A percentile compares a stretch with the other conserved stretches of the same genome.
These are phyloP conservation scores for Tetraneura akinire DNA, from an alignment of 1,140 invertebrate species.

Conservation along the genomic window DNA sequence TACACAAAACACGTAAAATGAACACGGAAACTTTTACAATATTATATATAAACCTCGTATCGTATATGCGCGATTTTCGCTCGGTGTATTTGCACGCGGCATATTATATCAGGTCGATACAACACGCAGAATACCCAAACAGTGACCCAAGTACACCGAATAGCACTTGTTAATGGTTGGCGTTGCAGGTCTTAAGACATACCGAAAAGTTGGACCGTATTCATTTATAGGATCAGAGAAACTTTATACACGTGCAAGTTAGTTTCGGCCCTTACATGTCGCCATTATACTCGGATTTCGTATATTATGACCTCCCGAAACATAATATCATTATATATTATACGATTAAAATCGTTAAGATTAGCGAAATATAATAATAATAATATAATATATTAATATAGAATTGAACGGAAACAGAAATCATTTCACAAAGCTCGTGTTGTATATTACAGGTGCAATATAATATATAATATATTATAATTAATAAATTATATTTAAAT, in stretches of 20 bases:
- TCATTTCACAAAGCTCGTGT: too few relatives aligned
- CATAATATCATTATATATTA: too few relatives aligned
- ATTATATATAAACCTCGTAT: too few relatives aligned
- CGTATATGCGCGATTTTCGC: too few relatives aligned
- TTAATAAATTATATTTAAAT: too few relatives aligned
- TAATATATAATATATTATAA: too few relatives aligned
- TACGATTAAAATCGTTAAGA: constrained; percentile 4
- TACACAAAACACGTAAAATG: not conserved
- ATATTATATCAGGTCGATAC: not conserved
- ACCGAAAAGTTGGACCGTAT: constrained; percentile 25
- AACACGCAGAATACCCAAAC: not conserved
- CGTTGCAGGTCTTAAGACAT: constrained; percentile 19
- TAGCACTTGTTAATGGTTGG: constrained; percentile 45
- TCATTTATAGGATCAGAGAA: constrained; percentile 22
- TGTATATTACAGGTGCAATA: too few relatives aligned
- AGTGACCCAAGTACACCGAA: not conserved
- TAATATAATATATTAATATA: too few relatives aligned
- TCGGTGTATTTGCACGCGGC: not conserved
- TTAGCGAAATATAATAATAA: too few relatives aligned
- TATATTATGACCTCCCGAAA: not conserved
- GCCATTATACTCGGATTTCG: constrained; percentile 17
- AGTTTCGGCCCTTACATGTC: not conserved
- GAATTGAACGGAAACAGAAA: not conserved
- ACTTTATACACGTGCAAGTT: constrained; percentile 27
- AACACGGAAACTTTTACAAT: not conserved